These are phyloP conservation scores for Colaptes auratus DNA, from an alignment of 2,113 vertebrate species.

Conservation along the genomic window DNA sequence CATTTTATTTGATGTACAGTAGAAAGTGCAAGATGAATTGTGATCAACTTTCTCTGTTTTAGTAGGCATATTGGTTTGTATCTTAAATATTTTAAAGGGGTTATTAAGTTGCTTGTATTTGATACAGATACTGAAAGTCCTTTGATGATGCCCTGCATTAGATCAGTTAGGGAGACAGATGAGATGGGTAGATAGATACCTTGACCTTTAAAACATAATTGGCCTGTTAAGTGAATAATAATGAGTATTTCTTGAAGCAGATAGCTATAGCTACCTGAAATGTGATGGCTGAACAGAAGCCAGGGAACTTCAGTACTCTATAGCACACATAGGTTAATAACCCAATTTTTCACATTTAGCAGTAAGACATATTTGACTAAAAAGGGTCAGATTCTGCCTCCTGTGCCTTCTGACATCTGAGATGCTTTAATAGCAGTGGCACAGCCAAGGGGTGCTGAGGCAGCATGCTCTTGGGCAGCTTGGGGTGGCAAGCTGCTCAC, in stretches of 20 bases:
- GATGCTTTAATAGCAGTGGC: neutral
- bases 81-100: conserved; percentile 35
- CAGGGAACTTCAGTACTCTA: neutral
- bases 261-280: conserved; percentile 32
- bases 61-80: neutral
- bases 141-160: neutral
- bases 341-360: conserved; percentile 30
- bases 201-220: conserved; percentile 62
- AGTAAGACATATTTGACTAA: neutral
- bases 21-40: neutral
- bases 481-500: neutral
- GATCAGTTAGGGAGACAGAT: conserved; percentile 30
- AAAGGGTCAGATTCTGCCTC: neutral
- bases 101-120: neutral
- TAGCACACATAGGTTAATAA: conserved; percentile 30
- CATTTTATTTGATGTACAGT: neutral
- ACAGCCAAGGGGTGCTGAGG: neutral
- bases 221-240: conserved; percentile 59
- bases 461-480: neutral
- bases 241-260: conserved; percentile 39
- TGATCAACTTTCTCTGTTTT: neutral
- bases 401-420: neutral
- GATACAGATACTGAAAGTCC: neutral
- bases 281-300: conserved; percentile 47
- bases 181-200: conserved; percentile 28